Conservation (phyloP, 2,888 invertebrate species). For the Plagodis dolabraria region DNA sequence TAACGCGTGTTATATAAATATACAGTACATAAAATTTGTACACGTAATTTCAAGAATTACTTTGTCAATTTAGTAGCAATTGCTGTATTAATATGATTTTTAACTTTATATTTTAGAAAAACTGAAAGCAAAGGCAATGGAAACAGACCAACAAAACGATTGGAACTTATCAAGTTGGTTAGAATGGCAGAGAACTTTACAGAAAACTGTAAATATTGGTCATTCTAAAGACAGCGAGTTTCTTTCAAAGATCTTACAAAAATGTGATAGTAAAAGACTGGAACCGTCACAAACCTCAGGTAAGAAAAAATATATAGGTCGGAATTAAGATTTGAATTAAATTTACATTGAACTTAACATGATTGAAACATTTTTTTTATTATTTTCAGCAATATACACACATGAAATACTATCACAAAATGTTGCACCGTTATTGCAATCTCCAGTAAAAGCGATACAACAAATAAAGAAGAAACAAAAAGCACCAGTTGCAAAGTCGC, state of each 20-base stretch:
- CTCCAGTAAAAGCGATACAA: conserved; percentile 47
- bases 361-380: neutral
- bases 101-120: conserved; percentile 6
- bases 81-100: no score
- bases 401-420: conserved; percentile 15
- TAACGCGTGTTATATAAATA: no score
- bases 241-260: conserved; percentile 73
- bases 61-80: no score
- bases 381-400: conserved; percentile 11
- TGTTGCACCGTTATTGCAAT: conserved; percentile 46
- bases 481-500: conserved; percentile 52
- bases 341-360: neutral
- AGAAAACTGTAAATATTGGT: conserved; percentile 69
- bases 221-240: conserved; percentile 77
- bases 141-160: conserved; percentile 42
- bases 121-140: conserved; percentile 33
- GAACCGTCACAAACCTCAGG: conserved; percentile 58
- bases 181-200: conserved; percentile 77
- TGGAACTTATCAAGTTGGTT: conserved; percentile 67
- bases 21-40: no score
- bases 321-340: no score
- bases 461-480: conserved; percentile 61
- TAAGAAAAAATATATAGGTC: neutral
- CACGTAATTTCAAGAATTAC: no score
- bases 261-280: conserved; percentile 77